Evolutionary conservation across 2,888 invertebrate species (phyloP), one percentile per base, ranked within the genome.

Genomic region (Synanthedon formicaeformis): DNA sequence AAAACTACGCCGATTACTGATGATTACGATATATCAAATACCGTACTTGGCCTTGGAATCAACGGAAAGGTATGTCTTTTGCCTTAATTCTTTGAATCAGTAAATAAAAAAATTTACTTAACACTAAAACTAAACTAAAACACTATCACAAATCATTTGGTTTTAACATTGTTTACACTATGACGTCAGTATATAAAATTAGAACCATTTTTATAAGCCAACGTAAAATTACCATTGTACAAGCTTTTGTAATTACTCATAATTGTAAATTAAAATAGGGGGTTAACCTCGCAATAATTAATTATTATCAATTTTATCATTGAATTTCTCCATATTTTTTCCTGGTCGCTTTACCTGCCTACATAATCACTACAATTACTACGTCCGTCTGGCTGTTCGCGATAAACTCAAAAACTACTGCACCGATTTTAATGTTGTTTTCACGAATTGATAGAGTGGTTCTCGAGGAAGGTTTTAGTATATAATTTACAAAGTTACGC

Each of bases 31-130:
- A 95, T 98, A 69, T 95, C 96, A 41, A 94, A 93, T 71, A 95
- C 93, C 58, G 98, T 99, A 49, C 90, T 99, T 57, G 99, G 99
- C 50, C 91, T 98, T 58, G 99, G 99, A 11, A 98, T 99, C 63
- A 99, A 98, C 84, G 99, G 99, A 58, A 99, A 99, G 91, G 88
- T 88, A 63, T 67, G 77, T 67, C 59, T 57, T 56, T 54, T 1
- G 51, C 50, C 48, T 53, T 14, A 49, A 49, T 16, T 13, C 49
- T 18, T 2, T 3, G 11, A 49, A 49, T 49, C 4, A 12, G 4
- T 16, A 11, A 49, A 49, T 16, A 48, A 13, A 14, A 6, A 16
- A 5, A 10, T 8, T 49, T 12, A n/a, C 5, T n/a, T 45, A 45
- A 45, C 14, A 14, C 16, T 14, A 48, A 48, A 10, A 48, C 12